A percentile compares a stretch with the other conserved stretches of the same genome.
Conservation (phyloP, 2,113 vertebrate genomes). For the Brienomyrus brachyistius region DNA sequence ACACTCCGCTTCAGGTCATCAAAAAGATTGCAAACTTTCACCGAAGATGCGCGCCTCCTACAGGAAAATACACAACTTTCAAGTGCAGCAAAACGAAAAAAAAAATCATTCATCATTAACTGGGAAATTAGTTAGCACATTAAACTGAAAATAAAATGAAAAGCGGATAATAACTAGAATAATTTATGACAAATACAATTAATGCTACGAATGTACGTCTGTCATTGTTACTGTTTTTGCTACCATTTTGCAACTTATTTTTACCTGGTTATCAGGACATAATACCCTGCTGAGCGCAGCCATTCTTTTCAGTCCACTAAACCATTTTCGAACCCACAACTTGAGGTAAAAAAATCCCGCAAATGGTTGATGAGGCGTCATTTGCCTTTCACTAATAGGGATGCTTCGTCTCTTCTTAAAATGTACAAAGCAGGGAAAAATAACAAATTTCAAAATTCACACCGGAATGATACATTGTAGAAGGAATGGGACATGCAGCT, state of each 20-base stretch:
- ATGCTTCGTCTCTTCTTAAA: not conserved
- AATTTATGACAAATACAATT: not conserved
- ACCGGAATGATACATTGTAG: not conserved
- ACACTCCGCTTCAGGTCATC: constrained; percentile 21
- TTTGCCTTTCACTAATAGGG: not conserved
- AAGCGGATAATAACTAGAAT: not conserved
- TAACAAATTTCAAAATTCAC: not conserved
- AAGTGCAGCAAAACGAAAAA: not conserved
- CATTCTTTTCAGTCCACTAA: not conserved
- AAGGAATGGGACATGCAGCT: not conserved
- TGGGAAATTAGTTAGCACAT: not conserved
- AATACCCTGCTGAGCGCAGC: not conserved
- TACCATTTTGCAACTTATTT: not conserved
- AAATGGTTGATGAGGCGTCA: not conserved
- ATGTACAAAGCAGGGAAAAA: not conserved
- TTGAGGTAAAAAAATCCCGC: not conserved
- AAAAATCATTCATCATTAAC: not conserved
- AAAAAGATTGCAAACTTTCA: constrained; percentile 25
- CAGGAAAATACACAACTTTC: constrained; percentile 32
- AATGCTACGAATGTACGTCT: not conserved
- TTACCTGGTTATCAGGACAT: not conserved
- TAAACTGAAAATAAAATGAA: not conserved
- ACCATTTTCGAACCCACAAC: not conserved
- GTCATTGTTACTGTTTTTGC: not conserved
- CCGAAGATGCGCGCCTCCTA: constrained; percentile 51